Evolutionary conservation across 2,888 invertebrate species (phyloP), one percentile per base, ranked within the genome.

Genomic region (Stegophylla sp.): DNA sequence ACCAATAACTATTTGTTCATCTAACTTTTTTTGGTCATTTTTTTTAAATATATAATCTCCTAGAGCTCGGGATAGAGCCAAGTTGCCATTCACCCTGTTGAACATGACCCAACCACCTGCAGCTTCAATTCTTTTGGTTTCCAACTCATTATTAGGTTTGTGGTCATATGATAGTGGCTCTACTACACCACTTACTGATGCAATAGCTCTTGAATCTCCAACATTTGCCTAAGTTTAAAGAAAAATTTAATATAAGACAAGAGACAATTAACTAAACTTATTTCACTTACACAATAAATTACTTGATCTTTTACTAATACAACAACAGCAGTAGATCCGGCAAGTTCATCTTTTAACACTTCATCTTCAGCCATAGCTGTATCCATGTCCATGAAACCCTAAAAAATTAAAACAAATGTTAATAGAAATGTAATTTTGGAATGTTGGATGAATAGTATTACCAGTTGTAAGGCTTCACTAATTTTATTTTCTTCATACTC

Each of bases 1-100:
- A 97, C 97, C 97, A 86, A 97, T 97, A 71, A 99, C 98, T 85
- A 98, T 96, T 89, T 99, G 99, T 86, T 98, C 95, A 87, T 96
- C 93, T 5, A 97, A 90, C 82, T 91, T 89, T 86, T 95, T 93
- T 82, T 91, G 90, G 77, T 92, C 91, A 87, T 98, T 98, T 84
- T 92, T 90, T 88, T 99, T 99, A 88, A 97, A 99, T 82, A 94
- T 92, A 87, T 97, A 99, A 88, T 99, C 99, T 0, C 99, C 99
- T 1, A 99, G 89, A 0, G 99, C 98, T 84, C 98, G 89, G 1
- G 98, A 98, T 71, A 99, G 88, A 1, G 99, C 98, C 84, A 99
- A 89, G 88, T 97, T 97, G 1, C 98, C 98, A 87, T 99, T 98
- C n/a, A 99, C 98, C 84, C 98, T 89, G 88, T 97, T 97, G 84